Percentiles rank a stretch among this genome's conserved stretches.
Conservation (phyloP, 2,888 invertebrate species). For the Tridacna gigas region DNA sequence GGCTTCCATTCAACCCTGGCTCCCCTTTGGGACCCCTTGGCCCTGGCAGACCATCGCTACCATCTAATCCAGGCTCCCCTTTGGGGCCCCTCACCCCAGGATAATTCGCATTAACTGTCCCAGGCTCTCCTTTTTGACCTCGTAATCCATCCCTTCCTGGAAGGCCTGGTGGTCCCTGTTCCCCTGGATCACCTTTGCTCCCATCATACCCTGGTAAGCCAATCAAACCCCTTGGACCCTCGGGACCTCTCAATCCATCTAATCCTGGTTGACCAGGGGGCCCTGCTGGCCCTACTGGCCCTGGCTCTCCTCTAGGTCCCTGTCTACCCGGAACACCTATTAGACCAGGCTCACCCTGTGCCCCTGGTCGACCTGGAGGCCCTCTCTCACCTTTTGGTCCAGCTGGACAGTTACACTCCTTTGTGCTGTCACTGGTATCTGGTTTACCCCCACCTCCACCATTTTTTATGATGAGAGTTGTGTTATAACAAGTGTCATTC, state of each 20-base stretch:
- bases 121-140: conserved; percentile 24
- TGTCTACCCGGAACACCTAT: conserved; percentile 18
- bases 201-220: conserved; percentile 33
- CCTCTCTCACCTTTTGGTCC: conserved; percentile 35
- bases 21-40: conserved; percentile 26
- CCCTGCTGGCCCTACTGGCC: conserved; percentile 31
- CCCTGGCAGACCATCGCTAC: conserved; percentile 26
- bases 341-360: conserved; percentile 25
- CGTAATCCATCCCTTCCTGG: conserved; percentile 27
- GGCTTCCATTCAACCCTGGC: conserved; percentile 30
- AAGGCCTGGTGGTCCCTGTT: conserved; percentile 24
- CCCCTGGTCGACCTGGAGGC: conserved; percentile 30
- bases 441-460: conserved; percentile 20
- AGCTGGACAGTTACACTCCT: conserved; percentile 54
- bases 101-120: not conserved
- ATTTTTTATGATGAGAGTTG: conserved; percentile 28
- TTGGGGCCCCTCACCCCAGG: conserved; percentile 25
- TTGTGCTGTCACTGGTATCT: conserved; percentile 22
- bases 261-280: conserved; percentile 30
- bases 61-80: conserved; percentile 18
- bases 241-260: conserved; percentile 29
- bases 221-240: conserved; percentile 11
- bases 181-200: conserved; percentile 35
- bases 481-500: conserved; percentile 50
- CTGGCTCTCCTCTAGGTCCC: conserved; percentile 33